These are phyloP conservation scores for Mus pahari DNA, from an alignment of 2,113 vertebrate genomes.

Conservation along the genomic window DNA sequence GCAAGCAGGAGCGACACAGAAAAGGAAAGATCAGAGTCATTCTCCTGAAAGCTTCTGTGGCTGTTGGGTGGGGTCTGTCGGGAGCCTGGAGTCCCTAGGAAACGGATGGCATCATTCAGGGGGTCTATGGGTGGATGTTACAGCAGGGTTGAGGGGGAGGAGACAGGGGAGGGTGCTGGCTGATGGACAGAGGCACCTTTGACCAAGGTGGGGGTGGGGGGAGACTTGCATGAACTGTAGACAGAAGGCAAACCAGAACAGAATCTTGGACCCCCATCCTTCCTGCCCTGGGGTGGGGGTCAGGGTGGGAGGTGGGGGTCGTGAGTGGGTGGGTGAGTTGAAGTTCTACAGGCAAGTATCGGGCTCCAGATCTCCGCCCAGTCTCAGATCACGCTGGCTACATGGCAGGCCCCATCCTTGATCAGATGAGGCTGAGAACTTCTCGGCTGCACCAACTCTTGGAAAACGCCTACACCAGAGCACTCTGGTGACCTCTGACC, in stretches of 20 bases:
- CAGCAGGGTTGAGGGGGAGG: neutral
- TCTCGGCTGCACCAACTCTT: neutral
- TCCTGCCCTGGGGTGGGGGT: neutral
- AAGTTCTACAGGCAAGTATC: neutral
- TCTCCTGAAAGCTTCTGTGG: neutral
- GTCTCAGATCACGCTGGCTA: neutral
- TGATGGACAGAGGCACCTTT: neutral
- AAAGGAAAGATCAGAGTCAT: neutral
- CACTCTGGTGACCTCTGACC: conserved; percentile 7
- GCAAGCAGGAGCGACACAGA: neutral
- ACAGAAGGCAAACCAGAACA: fast-evolving
- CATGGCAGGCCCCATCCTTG: neutral
- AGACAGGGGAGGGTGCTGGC: neutral
- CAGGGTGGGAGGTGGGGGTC: neutral
- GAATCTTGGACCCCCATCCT: neutral
- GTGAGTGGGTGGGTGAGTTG: no score
- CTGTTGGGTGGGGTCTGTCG: neutral
- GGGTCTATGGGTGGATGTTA: neutral
- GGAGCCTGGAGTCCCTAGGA: neutral
- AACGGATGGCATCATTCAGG: neutral
- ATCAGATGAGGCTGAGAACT: neutral
- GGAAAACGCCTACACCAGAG: neutral
- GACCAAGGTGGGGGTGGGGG: no score
- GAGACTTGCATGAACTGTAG: neutral
- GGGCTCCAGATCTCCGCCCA: neutral